Evolutionary conservation across 1,140 invertebrate genomes (phyloP).

Genomic region (Gryon sp.): DNA sequence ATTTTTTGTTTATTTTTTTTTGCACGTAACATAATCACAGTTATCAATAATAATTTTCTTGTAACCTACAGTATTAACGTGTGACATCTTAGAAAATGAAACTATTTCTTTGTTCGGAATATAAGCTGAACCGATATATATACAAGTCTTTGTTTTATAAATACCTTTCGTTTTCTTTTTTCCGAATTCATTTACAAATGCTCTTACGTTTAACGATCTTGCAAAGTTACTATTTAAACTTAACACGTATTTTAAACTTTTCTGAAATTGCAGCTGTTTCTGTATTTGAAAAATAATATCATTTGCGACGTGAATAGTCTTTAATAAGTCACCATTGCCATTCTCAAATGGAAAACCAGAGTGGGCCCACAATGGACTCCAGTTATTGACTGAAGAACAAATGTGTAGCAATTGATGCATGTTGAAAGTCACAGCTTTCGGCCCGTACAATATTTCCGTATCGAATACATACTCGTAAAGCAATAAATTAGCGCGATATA

Average conservation of each 20-base stretch:
- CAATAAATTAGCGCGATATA: background rate
- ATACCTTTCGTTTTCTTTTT: conserved; percentile 5
- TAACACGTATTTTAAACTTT: background rate
- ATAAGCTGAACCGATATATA: background rate
- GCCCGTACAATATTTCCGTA: conserved; percentile 16
- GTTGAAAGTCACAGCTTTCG: conserved; percentile 30
- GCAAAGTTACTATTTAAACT: too few relatives aligned
- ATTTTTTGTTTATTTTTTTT: background rate
- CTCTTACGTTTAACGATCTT: too few relatives aligned
- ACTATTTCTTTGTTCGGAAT: too few relatives aligned
- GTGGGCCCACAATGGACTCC: conserved; percentile 29
- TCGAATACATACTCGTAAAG: conserved; percentile 5
- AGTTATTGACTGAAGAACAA: conserved; percentile 12
- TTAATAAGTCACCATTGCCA: conserved; percentile 20
- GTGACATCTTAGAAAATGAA: too few relatives aligned
- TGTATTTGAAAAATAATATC: background rate
- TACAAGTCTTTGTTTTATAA: background rate
- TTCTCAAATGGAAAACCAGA: conserved; percentile 33
- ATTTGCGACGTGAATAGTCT: conserved; percentile 2
- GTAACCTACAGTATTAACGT: conserved; percentile 3
- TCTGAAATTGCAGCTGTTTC: background rate
- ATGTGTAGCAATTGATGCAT: conserved; percentile 37
- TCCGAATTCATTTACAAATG: background rate
- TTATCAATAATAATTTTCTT: conserved; percentile 14
- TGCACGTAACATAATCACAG: background rate